Percentiles rank a stretch among this genome's conserved stretches.
Evolutionary conservation across 2,888 invertebrate genomes (phyloP).

Genomic region (Epiblema foenella): DNA sequence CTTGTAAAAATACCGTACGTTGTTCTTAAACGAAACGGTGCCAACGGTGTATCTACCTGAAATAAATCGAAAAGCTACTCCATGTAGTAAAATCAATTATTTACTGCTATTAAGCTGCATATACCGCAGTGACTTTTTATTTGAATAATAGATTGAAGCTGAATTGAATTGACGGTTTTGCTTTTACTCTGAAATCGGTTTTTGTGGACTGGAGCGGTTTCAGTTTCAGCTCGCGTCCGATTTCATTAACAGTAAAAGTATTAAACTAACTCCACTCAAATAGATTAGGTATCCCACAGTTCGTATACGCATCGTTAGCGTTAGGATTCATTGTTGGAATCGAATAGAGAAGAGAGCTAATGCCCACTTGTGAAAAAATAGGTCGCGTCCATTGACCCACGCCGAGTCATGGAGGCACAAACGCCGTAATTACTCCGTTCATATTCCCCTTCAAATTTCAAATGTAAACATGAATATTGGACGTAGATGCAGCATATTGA

Average conservation of each 20-base stretch:
- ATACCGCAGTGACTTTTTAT: slow-evolving; percentile 8
- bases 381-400: slow-evolving; percentile 73
- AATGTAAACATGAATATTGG: slow-evolving; percentile 61
- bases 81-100: neutral
- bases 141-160: slow-evolving; percentile 23
- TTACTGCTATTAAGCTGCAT: neutral
- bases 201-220: slow-evolving; percentile 16
- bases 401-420: slow-evolving; percentile 53
- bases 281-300: slow-evolving; percentile 28
- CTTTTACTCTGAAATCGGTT: slow-evolving; percentile 26
- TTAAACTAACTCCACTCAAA: slow-evolving; percentile 28
- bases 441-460: slow-evolving; percentile 39
- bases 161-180: slow-evolving; percentile 18
- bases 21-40: neutral
- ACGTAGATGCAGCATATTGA: slow-evolving; percentile 68
- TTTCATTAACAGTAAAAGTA: slow-evolving; percentile 18
- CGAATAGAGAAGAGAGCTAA: slow-evolving; percentile 70
- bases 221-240: slow-evolving; percentile 13
- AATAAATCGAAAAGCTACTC: neutral
- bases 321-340: slow-evolving; percentile 66
- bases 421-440: slow-evolving; percentile 32
- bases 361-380: slow-evolving; percentile 65
- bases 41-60: neutral
- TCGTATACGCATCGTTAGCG: slow-evolving; percentile 56
- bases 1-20: neutral